Percentiles rank a stretch among this genome's conserved stretches.
phyloP scores from a whole-genome alignment of 2,113 vertebrate species.

The Sebastes fasciatus region DNA sequence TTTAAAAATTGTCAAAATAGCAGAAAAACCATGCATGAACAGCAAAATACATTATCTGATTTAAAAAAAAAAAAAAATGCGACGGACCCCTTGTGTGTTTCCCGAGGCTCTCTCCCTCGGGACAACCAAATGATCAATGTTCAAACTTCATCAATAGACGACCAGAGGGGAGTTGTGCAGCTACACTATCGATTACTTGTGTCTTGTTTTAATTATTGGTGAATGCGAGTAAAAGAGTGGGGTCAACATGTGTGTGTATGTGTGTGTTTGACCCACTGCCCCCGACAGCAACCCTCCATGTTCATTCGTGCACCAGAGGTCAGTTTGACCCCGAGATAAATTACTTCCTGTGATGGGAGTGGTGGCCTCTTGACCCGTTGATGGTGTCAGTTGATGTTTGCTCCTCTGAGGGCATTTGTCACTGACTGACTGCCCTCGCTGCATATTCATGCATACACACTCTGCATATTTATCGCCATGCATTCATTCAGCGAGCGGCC shows the following conservation, averaged over 20 bases:
- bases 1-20: not conserved
- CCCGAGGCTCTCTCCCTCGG: constrained; percentile 5
- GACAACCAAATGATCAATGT: constrained; percentile 41
- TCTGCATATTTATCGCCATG: constrained; percentile 1
- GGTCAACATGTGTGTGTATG: constrained; percentile 20
- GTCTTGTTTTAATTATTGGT: constrained; percentile 65
- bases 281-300: constrained; percentile 10
- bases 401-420: constrained; percentile 34
- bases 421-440: not conserved
- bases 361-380: constrained; percentile 45
- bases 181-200: constrained; percentile 43
- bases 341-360: constrained; percentile 59
- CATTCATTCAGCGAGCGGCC: constrained; percentile 7
- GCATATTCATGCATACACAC: not conserved
- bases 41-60: not conserved
- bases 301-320: constrained; percentile 38
- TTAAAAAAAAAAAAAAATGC: too few relatives aligned
- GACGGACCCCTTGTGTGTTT: not conserved
- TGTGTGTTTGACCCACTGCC: constrained; percentile 39
- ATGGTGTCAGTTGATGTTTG: constrained; percentile 35
- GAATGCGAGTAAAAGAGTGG: constrained; percentile 26
- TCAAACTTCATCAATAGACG: constrained; percentile 51
- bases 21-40: not conserved
- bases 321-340: constrained; percentile 57
- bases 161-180: constrained; percentile 17